Evolutionary conservation across 2,797 vertebrate species (phyloP).

Genomic region (Sebastes taczanowskii): DNA sequence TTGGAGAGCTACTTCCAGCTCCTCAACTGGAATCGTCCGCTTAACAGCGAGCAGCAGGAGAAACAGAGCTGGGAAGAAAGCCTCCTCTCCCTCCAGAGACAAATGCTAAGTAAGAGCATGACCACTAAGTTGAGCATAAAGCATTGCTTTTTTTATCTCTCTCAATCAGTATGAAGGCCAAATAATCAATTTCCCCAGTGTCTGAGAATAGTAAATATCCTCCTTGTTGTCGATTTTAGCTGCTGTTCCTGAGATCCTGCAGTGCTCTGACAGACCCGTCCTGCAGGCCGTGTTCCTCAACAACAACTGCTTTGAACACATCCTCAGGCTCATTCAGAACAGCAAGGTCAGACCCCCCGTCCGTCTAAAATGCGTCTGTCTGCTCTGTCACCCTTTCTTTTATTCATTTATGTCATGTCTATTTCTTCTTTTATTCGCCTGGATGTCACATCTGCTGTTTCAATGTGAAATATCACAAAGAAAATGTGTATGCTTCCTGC

Average conservation of each 20-base stretch:
- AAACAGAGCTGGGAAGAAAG: slow-evolving; percentile 80
- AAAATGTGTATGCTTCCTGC: not conserved
- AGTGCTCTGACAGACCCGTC: slow-evolving; percentile 91
- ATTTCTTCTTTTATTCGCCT: slow-evolving; percentile 15
- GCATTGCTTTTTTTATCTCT: not conserved
- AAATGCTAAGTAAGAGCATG: slow-evolving; percentile 90
- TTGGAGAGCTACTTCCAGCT: slow-evolving; percentile 92
- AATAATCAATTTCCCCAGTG: slow-evolving; percentile 2
- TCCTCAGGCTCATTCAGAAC: slow-evolving; percentile 95
- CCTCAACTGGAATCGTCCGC: slow-evolving; percentile 89
- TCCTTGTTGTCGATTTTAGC: slow-evolving; percentile 74
- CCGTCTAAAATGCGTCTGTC: slow-evolving; percentile 4
- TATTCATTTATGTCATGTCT: not conserved
- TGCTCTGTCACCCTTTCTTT: slow-evolving; percentile 14
- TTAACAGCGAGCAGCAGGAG: slow-evolving; percentile 62
- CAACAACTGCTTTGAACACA: slow-evolving; percentile 99
- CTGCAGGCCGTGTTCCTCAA: slow-evolving; percentile 96
- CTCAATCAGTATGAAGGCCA: not conserved
- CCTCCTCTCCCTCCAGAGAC: slow-evolving; percentile 86
- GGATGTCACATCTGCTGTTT: slow-evolving; percentile 7
- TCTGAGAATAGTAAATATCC: slow-evolving; percentile 22
- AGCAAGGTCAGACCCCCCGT: slow-evolving; percentile 89
- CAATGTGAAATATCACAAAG: slow-evolving; percentile 15
- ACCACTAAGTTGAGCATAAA: not conserved
- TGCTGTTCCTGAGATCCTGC: slow-evolving; percentile 93